phyloP scores from a whole-genome alignment of 2,113 vertebrate genomes.

The Brachirus orientalis region DNA sequence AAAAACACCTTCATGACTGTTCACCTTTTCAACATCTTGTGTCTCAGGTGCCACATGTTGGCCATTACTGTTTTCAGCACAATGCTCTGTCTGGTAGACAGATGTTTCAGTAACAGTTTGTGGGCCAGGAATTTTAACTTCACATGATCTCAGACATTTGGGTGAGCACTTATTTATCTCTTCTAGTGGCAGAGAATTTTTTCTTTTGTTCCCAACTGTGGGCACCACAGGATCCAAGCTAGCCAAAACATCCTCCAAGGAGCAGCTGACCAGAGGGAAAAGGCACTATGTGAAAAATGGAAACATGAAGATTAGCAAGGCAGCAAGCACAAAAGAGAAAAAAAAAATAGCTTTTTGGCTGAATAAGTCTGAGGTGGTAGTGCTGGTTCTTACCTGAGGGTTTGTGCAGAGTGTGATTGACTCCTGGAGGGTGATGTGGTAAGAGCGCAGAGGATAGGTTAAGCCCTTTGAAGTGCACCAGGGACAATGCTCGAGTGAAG shows the following conservation, averaged over 20 bases:
- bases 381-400: constrained; percentile 82
- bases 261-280: constrained; percentile 90
- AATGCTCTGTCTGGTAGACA: background rate
- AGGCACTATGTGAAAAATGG: constrained; percentile 86
- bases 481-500: constrained; percentile 81
- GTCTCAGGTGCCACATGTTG: constrained; percentile 1
- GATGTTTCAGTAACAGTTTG: background rate
- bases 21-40: background rate
- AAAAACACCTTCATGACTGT: constrained; percentile 14
- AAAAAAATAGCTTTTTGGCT: no score
- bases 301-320: constrained; percentile 4
- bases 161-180: constrained; percentile 42
- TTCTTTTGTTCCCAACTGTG: constrained; percentile 78
- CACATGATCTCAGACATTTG: constrained; percentile 70
- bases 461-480: constrained; percentile 88
- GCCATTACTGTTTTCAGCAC: constrained; percentile 13
- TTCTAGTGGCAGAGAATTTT: constrained; percentile 38
- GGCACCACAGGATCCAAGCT: constrained; percentile 74
- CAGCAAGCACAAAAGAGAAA: background rate
- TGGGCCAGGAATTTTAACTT: background rate
- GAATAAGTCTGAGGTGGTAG: background rate
- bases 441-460: constrained; percentile 81
- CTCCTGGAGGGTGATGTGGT: constrained; percentile 89
- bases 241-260: constrained; percentile 85
- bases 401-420: constrained; percentile 91